These are phyloP conservation scores for Motacilla tschutschensis DNA, from an alignment of 2,113 vertebrate genomes.

Conservation along the genomic window DNA sequence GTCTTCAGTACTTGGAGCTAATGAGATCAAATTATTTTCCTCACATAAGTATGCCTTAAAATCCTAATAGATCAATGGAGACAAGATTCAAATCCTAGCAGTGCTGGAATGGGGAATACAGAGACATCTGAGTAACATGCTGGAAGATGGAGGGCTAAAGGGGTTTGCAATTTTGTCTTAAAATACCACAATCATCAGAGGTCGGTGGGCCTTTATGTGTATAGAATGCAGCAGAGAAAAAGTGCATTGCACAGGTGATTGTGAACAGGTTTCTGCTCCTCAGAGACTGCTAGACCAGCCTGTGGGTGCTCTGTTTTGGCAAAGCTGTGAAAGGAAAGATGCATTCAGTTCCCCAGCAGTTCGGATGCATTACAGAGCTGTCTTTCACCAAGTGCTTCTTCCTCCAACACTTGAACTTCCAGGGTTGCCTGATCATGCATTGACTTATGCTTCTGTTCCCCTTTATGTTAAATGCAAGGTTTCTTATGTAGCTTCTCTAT, in stretches of 20 bases:
- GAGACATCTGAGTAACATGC: not conserved
- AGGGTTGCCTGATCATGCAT: not conserved
- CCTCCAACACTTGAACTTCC: not conserved
- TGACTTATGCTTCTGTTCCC: not conserved
- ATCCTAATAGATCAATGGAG: not conserved
- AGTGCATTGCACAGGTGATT: not conserved
- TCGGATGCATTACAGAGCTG: not conserved
- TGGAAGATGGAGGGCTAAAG: not conserved
- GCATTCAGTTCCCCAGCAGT: not conserved
- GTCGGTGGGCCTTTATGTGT: not conserved
- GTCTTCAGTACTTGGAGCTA: not conserved
- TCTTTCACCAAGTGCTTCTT: not conserved
- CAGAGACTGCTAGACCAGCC: not conserved
- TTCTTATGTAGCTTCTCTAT: not conserved
- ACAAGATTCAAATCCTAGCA: not conserved
- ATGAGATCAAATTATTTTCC: not conserved
- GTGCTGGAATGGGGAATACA: not conserved
- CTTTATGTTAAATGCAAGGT: not conserved
- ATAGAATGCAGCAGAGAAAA: not conserved
- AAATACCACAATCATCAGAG: not conserved
- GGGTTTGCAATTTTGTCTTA: not conserved
- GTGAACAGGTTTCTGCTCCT: not conserved
- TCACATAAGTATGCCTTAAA: not conserved
- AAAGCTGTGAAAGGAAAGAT: not conserved
- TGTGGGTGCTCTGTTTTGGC: not conserved